A percentile compares a stretch with the other conserved stretches of the same genome.
Evolutionary conservation across 2,888 invertebrate genomes (phyloP).

Genomic region (Diarsia mendica): DNA sequence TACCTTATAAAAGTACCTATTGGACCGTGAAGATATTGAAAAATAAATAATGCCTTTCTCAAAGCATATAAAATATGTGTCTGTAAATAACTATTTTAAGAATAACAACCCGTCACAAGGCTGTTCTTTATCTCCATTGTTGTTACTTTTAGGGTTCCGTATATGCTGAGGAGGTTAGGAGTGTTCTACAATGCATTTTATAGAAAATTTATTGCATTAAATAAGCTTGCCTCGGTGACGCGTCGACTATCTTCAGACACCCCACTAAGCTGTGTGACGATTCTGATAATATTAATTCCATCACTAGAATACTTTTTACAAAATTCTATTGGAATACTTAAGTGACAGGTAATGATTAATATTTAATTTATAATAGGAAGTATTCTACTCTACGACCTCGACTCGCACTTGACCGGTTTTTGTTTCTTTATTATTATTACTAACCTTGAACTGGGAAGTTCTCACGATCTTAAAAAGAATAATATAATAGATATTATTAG

Average conservation of each 20-base stretch:
- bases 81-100: constrained; percentile 32
- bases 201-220: too few relatives aligned
- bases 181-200: background rate
- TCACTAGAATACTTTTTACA: background rate
- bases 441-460: constrained; percentile 57
- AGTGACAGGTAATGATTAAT: constrained; percentile 3
- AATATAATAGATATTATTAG: constrained; percentile 11
- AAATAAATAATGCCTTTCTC: constrained; percentile 39
- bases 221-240: too few relatives aligned
- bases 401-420: constrained; percentile 48
- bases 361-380: constrained; percentile 8
- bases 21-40: constrained; percentile 40
- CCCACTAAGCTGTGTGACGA: too few relatives aligned
- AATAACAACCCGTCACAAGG: constrained; percentile 45
- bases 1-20: background rate
- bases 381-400: background rate
- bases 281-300: too few relatives aligned
- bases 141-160: constrained; percentile 42
- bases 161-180: too few relatives aligned
- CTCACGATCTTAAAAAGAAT: constrained; percentile 49
- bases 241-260: too few relatives aligned
- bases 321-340: background rate
- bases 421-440: constrained; percentile 1
- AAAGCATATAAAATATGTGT: constrained; percentile 8
- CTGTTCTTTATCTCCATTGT: constrained; percentile 39